Evolutionary conservation across 2,888 invertebrate genomes (phyloP), one percentile per base, ranked within the genome.

Genomic region (Brachypalpus laphriformis): DNA sequence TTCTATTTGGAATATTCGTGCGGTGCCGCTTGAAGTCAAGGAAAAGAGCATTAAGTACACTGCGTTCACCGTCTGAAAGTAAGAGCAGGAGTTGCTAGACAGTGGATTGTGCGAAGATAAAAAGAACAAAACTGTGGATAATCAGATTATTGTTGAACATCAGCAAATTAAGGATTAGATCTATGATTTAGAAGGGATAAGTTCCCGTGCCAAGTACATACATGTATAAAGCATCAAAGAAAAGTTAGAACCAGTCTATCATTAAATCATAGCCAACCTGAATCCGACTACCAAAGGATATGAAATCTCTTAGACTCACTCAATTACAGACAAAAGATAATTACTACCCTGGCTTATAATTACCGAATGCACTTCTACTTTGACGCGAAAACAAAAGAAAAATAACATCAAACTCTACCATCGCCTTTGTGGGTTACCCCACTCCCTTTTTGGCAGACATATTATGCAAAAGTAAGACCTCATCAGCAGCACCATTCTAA

Each of bases 271-370:
- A 22, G 37, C 40, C 49, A 66, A 66, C 22, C 11, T 2, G 11
- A 31, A 28, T 28, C 16, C 22, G 28, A n/a, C 31, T 20, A 22
- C 20, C 59, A 37, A 37, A 34, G 22, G 20, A 42, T 11, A 42
- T n/a, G 56, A 70, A 56, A 71, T 66, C 66, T 28, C 42, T 34
- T n/a, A 25, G 47, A 51, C 51, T 40, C 40, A 70, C 40, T 77
- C 57, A 71, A 71, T 76, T 71, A 54, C 31, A 82, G 54, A 40
- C 31, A 20, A 76, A 49, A 11, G 20, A 47, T 77, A 72, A 68
- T 66, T 77, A 51, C 47, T 71, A 66, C 31, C 51, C 45, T 31
- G 40, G 51, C 77, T 71, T 72, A 49, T 77, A 77, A 82, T 82
- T 82, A 77, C 71, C 45, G 14, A 72, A 59, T 82, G 42, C 65